These are phyloP conservation scores for Amorpha juglandis DNA, from an alignment of 2,888 invertebrate species.

Conservation along the genomic window DNA sequence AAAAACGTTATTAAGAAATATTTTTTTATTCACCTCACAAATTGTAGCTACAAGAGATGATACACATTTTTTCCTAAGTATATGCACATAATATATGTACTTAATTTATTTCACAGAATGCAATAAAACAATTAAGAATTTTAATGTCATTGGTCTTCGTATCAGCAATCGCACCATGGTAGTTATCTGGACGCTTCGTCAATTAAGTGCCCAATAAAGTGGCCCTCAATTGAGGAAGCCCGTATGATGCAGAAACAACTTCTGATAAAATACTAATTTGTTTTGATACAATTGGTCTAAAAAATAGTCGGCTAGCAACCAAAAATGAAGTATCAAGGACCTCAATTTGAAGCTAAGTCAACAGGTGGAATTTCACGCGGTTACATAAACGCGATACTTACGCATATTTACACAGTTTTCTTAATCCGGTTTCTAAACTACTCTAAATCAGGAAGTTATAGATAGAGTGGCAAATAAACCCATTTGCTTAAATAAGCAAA, in stretches of 20 bases:
- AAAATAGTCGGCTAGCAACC: too few species aligned
- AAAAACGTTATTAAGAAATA: background rate
- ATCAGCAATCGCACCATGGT: background rate
- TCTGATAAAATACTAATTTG: background rate
- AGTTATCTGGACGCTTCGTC: background rate
- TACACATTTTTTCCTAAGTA: background rate
- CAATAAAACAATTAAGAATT: conserved; percentile 11
- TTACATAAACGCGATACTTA: too few species aligned
- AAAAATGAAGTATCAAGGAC: too few species aligned
- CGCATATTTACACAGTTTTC: too few species aligned
- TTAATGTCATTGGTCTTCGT: conserved; percentile 10
- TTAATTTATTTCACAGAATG: background rate
- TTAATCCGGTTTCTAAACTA: too few species aligned
- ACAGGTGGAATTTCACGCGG: too few species aligned
- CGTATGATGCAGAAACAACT: background rate
- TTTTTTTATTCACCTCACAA: background rate
- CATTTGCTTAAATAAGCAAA: too few species aligned
- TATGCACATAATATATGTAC: background rate
- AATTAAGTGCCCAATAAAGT: conserved; percentile 6
- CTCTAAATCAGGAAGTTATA: too few species aligned
- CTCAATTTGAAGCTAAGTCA: too few species aligned
- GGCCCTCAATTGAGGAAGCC: background rate
- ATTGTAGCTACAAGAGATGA: background rate
- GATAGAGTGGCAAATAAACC: too few species aligned
- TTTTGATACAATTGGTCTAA: too few species aligned